Percentiles rank a stretch among this genome's conserved stretches.
phyloP scores from a whole-genome alignment of 2,113 vertebrate species.

The Thinocorus orbignyianus region DNA sequence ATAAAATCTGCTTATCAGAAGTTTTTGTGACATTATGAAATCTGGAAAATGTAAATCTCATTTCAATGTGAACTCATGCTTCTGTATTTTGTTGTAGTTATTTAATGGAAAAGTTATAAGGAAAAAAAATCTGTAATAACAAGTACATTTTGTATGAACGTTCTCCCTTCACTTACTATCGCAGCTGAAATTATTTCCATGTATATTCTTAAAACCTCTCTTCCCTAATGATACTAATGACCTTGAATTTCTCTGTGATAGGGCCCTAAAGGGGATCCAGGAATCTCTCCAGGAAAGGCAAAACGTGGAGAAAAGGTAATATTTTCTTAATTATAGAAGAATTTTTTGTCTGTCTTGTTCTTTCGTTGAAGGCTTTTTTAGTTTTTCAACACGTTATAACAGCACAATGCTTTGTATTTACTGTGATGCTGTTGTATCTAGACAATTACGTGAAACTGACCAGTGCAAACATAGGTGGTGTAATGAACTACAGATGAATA shows the following conservation, averaged over 20 bases:
- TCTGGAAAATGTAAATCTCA: background rate
- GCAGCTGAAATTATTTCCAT: background rate
- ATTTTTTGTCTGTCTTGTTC: background rate
- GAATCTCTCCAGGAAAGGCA: slow-evolving; percentile 88
- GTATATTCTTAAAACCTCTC: background rate
- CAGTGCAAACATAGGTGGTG: background rate
- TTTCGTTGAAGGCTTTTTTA: background rate
- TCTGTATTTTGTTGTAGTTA: background rate
- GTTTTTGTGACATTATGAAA: background rate
- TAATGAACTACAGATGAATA: background rate
- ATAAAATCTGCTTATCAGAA: background rate
- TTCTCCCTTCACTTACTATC: background rate
- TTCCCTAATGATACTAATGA: background rate
- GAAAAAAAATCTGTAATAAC: background rate
- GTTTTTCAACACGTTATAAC: background rate
- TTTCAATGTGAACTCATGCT: background rate
- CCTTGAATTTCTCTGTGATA: slow-evolving; percentile 55
- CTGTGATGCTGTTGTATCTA: background rate
- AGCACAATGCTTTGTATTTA: background rate
- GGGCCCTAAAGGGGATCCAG: slow-evolving; percentile 94
- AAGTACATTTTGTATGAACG: background rate
- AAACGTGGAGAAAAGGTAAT: slow-evolving; percentile 87
- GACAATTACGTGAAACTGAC: background rate
- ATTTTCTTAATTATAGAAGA: background rate
- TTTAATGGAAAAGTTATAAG: background rate